Evolutionary conservation across 2,888 invertebrate species (phyloP), one percentile per base, ranked within the genome.

Genomic region (Heliothis peltigera): DNA sequence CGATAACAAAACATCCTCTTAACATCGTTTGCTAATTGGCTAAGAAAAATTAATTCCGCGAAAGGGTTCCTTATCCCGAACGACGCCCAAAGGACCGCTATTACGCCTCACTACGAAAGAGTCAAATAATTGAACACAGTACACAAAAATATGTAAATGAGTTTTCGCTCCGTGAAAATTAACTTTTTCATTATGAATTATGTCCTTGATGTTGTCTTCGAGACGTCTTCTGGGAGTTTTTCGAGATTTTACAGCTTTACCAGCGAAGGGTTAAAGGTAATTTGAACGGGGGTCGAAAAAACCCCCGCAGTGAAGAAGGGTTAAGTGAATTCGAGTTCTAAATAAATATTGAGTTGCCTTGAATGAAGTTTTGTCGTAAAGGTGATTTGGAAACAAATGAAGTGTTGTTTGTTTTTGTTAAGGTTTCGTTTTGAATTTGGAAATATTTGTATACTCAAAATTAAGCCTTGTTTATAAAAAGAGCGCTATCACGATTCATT

Each of bases 121-220:
- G 89, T 89, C 89, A 86, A 91, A 92, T 95, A 94, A 94, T 94
- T 92, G 93, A 89, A 89, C 85, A 84, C 83, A 78, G 89, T 86
- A 83, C 84, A 90, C 91, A 91, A 93, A 95, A 94, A 93, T 94
- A 95, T 95, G 95, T 90, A 95, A 94, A 95, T 94, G 89, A 89
- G 88, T 80, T 88, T 87, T 84, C 80, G 83, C 88, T 83, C 86
- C 84, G 89, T 87, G 92, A 92, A 94, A 95, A 94, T 94, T 93
- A 93, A 95, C 94, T 95, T 95, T 94, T 95, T 94, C 95, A 94
- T 94, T 88, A 94, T 95, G 95, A 94, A 93, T 94, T 93, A 95
- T 93, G 92, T 93, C 93, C 87, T 92, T 88, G 84, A 91, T 86
- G 85, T 82, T 90, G 91, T 93, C 93, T 93, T 93, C 85, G 83